Base-by-base conservation (phyloP, 2,113 vertebrate species). In the Mormyrus lacerda region DNA sequence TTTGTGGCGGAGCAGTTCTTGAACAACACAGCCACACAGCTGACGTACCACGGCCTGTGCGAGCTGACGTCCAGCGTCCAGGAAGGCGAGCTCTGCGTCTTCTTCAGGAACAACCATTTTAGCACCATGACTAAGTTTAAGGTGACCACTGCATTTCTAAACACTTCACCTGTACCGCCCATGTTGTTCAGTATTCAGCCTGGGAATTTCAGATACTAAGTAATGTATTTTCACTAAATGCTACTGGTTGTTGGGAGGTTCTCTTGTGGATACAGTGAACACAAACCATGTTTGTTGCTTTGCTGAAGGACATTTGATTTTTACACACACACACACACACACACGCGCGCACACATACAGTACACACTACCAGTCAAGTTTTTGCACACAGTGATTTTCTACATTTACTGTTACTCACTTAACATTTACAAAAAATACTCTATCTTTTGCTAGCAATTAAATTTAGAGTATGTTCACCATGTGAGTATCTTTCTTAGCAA, bases 21-120 rank as follows among this genome's bases (percentile, higher is more conserved):
- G 89, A 97, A 95, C 94, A 98, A 96, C 94, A 99, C 98, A 45
- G 98, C 98, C 93, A 99, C 98, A 8, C 98, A 99, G 93, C 94
- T 99, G 92, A 99, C 98, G 0, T 99, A 98, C 95, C 98, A 99
- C 82, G 98, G 98, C 91, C 93, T 99, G 35, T 99, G 98, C 94
- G 98, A 99, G 94, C 95, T 99, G 92, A 99, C 98, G 7, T 97
- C 98, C 92, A 96, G 97, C 1, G 97, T 99, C 82, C 97, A 99
- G 94, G 98, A 99, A 93, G 98, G 98, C 94, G 98, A 99, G 91
- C 97, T 99, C 87, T 99, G 98, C 87, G 98, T 99, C 89, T 99
- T 99, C 95, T 99, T 99, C 95, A 98, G 98, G 94, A 99, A 99
- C 94, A 99, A 99, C 96, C 98, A 99, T 96, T 99, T 99, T 93